These are phyloP conservation scores for Drosophila rubida DNA, from an alignment of 2,888 invertebrate genomes.

Conservation along the genomic window DNA sequence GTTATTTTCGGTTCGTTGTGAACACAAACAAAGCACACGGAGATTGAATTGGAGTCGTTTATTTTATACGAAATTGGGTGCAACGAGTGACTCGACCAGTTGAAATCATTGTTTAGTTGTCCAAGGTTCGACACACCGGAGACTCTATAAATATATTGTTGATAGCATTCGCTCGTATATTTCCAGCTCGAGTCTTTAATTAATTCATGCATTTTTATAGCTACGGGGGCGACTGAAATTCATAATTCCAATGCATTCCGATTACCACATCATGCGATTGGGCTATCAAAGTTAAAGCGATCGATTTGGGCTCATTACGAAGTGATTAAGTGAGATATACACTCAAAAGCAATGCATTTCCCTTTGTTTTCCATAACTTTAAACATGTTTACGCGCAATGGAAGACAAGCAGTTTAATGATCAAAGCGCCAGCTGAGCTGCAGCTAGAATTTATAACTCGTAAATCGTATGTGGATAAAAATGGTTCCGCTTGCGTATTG, in stretches of 20 bases:
- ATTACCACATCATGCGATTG: conserved; percentile 16
- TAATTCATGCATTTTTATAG: conserved; percentile 11
- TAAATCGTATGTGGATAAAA: conserved; percentile 36
- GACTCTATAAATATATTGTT: conserved; percentile 37
- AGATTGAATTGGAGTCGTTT: conserved; percentile 29
- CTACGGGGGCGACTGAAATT: conserved; percentile 34
- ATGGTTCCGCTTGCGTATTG: conserved; percentile 26
- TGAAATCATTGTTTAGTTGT: conserved; percentile 31
- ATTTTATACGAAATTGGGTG: conserved; percentile 28
- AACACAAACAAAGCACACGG: conserved; percentile 57
- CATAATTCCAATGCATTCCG: conserved; percentile 25
- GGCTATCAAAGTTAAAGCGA: conserved; percentile 10
- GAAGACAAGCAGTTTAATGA: no score
- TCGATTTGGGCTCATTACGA: conserved; percentile 19
- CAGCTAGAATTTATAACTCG: conserved; percentile 5
- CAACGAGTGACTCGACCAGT: conserved; percentile 19
- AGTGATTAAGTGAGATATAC: conserved; percentile 15
- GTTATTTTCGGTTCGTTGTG: conserved; percentile 42
- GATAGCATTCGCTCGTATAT: conserved; percentile 7
- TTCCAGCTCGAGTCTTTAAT: conserved; percentile 3
- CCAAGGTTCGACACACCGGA: conserved; percentile 54
- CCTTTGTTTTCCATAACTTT: no score
- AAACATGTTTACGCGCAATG: no score
- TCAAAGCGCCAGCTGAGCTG: conserved; percentile 30
- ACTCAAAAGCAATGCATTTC: conserved; percentile 28